Evolutionary conservation across 2,888 invertebrate genomes (phyloP).

Genomic region (Pseudeuparius sepicola): DNA sequence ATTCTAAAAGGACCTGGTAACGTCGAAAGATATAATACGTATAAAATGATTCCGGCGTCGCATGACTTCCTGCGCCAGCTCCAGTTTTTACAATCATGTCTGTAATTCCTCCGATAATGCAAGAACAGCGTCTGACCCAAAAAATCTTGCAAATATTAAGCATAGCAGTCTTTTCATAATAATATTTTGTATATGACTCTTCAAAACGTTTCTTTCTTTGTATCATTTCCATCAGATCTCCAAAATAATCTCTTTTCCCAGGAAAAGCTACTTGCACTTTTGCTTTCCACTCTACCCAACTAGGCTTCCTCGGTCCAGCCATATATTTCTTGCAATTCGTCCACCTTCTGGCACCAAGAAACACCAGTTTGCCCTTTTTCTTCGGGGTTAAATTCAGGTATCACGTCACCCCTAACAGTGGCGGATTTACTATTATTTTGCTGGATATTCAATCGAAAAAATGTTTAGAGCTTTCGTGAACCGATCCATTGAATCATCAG

Average conservation of each 20-base stretch:
- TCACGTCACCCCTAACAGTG: too few relatives aligned
- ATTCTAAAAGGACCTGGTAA: too few relatives aligned
- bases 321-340: conserved; percentile 1
- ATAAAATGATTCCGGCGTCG: conserved; percentile 16
- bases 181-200: conserved; percentile 18
- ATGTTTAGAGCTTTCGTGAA: too few relatives aligned
- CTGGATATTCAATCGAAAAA: too few relatives aligned
- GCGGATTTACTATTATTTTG: too few relatives aligned
- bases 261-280: conserved; percentile 18
- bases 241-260: conserved; percentile 12
- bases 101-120: conserved; percentile 20
- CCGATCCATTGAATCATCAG: too few relatives aligned
- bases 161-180: conserved; percentile 18
- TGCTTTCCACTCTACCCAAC: conserved; percentile 21
- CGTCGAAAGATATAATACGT: too few relatives aligned
- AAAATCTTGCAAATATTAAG: conserved; percentile 17
- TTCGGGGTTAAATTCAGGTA: too few relatives aligned
- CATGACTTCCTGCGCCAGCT: conserved; percentile 17
- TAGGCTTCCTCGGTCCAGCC: conserved; percentile 1
- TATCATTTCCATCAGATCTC: conserved; percentile 14
- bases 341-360: neutral
- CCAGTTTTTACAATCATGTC: conserved; percentile 16
- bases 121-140: too few relatives aligned
- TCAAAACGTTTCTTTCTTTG: conserved; percentile 12
- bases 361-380: neutral